Base-by-base conservation (phyloP, 64 coral and sea anemone species). In the Montipora foliosa region DNA sequence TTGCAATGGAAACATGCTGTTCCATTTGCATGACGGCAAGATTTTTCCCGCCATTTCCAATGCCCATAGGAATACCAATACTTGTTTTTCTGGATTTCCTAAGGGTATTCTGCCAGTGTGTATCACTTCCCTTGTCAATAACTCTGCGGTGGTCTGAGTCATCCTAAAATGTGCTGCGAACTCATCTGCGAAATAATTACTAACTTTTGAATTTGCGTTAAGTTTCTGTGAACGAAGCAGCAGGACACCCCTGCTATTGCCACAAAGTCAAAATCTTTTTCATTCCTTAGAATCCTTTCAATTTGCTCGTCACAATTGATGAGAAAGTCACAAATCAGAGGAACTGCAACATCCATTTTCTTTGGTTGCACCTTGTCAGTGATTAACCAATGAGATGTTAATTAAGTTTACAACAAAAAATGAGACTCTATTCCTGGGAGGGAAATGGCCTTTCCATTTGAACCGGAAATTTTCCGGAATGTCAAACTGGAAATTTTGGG, bases 61-160 rank as follows among this genome's bases (percentile, higher is more conserved):
- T 57, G 53, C 53, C 91, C 91, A 93, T 62, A 93, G 79, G 79
- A 74, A 93, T 52, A 93, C 10, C 24, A 93, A 67, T 44, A 93
- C 51, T 77, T 87, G 62, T 61, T 93, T 93, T 45, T 83, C 91
- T 60, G 53, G 53, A 57, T 57, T 57, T 11, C 53, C 53, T 57
- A 57, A 57, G 53, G 55, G 80, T 60, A 93, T 78, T 87, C 24
- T 49, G n/a, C 91, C 91, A 46, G 74, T 67, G 15, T 52, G 16
- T 50, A 91, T 72, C 17, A 91, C 74, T 83, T 57, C 53, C 53
- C 53, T 57, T 57, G 53, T 57, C 53, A 57, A 57, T 57, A 57
- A 57, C 53, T 57, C 53, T 53, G 51, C 67, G 50, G 59, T 88
- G 29, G 64, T 88, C 22, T 17, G 68, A 59, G 85, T 78, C 58